Evolutionary conservation across 2,797 vertebrate genomes (phyloP), one percentile per base, ranked within the genome.

Genomic region (Hydrocynus forskahlii): DNA sequence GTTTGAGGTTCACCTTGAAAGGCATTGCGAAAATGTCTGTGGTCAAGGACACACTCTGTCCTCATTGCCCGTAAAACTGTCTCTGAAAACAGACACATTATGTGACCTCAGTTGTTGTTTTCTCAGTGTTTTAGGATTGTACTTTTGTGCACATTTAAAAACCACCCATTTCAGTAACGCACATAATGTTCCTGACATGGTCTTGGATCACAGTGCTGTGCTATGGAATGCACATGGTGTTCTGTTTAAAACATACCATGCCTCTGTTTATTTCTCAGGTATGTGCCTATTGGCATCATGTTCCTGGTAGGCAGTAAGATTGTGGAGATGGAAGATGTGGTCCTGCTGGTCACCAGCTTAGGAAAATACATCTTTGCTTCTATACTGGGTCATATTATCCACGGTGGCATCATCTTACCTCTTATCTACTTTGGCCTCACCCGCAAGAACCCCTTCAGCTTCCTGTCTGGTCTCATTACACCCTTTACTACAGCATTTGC

Each of bases 221-320:
- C 25, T 29, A 57, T 70, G 55, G 19, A 21, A 23, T n/a, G 3
- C 7, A 9, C 16, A 75, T 62, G 1, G 21, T 5, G 9, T 72
- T 52, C 7, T 40, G 3, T 55, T 52, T 52, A n/a, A 21, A 19
- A 14, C 8, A 17, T 21, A 1, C n/a, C 62, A 14, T 40, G 21
- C 14, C 1, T 54, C 66, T 5, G 17, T 73, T n/a, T 85, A 5
- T 85, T 2, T 79, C 70, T 66, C 92, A 99, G 98, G 98, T 99
- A 99, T 0, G 96, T 99, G 23, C 98, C 98, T 1, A 91, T 99
- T 57, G 98, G 98, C 87, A 97, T 99, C 89, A 97, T 96, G 94
- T 99, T 99, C 92, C 95, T 99, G 80, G 96, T 99, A 70, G 98
- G 97, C 85, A 99, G 98, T 93, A 99, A 99, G 94, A 98, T 99